These are phyloP conservation scores for Siderastrea radians DNA, from an alignment of 92 coral and sea anemone genomes.

Conservation along the genomic window DNA sequence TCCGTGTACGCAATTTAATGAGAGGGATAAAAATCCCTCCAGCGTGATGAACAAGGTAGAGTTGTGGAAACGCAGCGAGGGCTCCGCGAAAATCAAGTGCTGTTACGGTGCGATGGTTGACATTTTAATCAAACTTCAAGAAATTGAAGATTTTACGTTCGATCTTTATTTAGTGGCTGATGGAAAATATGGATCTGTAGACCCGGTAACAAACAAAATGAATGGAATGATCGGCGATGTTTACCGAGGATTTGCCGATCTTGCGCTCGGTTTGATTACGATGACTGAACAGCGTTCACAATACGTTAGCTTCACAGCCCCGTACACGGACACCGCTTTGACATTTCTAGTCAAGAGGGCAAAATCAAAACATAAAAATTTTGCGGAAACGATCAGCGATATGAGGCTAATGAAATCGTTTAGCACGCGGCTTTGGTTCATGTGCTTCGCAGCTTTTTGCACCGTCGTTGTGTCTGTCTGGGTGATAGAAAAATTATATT, in stretches of 20 bases:
- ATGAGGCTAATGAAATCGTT: constrained; percentile 91
- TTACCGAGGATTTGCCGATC: constrained; percentile 85
- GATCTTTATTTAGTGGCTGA: constrained; percentile 87
- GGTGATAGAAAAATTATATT: constrained; percentile 70
- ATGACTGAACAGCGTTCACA: constrained; percentile 82
- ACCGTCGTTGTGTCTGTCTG: constrained; percentile 70
- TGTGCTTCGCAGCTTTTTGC: constrained; percentile 76
- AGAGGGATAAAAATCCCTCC: neutral
- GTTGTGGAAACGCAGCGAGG: neutral
- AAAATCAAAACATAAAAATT: constrained; percentile 58
- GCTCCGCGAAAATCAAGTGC: constrained; percentile 49
- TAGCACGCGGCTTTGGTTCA: constrained; percentile 74
- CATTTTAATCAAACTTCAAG: constrained; percentile 67
- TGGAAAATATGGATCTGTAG: constrained; percentile 87
- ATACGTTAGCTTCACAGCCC: constrained; percentile 86
- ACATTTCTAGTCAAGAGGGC: constrained; percentile 70
- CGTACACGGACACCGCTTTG: constrained; percentile 85
- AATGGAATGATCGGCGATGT: constrained; percentile 97
- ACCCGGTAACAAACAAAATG: constrained; percentile 74
- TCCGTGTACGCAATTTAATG: constrained; percentile 57
- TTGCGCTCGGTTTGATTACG: constrained; percentile 88
- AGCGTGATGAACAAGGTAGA: neutral
- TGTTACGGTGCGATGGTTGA: constrained; percentile 88
- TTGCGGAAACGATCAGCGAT: constrained; percentile 73
- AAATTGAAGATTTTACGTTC: constrained; percentile 73